phyloP scores from a whole-genome alignment of 2,888 invertebrate species.

The Boloria euphrosyne region DNA sequence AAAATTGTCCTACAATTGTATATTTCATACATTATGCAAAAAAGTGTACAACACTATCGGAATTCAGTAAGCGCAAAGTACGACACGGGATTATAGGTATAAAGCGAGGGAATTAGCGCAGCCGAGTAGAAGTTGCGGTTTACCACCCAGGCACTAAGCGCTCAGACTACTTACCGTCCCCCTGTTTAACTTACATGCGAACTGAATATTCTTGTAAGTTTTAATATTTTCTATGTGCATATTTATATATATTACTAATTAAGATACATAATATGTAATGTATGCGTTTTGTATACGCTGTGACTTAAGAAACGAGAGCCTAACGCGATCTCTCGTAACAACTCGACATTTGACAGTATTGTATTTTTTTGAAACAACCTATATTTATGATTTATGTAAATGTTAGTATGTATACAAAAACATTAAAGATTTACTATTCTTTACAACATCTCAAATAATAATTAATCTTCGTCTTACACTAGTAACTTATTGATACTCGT shows the following conservation, averaged over 20 bases:
- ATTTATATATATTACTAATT: background rate
- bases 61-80: constrained; percentile 45
- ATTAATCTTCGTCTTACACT: no score
- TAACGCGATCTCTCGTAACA: no score
- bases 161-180: constrained; percentile 31
- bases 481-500: no score
- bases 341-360: no score
- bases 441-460: no score
- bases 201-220: constrained; percentile 21
- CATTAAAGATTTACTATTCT: no score
- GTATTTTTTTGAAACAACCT: no score
- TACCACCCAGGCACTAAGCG: constrained; percentile 62
- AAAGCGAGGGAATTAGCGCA: constrained; percentile 70
- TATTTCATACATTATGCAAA: constrained; percentile 6
- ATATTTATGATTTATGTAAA: no score
- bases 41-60: constrained; percentile 19
- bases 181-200: constrained; percentile 30
- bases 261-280: background rate
- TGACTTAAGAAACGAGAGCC: no score
- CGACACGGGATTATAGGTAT: constrained; percentile 56
- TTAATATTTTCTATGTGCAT: constrained; percentile 6
- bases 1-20: background rate
- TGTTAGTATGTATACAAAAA: no score
- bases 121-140: constrained; percentile 68
- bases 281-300: no score